These are phyloP conservation scores for Hedychridium roseum DNA, from an alignment of 2,888 invertebrate genomes.

Conservation along the genomic window DNA sequence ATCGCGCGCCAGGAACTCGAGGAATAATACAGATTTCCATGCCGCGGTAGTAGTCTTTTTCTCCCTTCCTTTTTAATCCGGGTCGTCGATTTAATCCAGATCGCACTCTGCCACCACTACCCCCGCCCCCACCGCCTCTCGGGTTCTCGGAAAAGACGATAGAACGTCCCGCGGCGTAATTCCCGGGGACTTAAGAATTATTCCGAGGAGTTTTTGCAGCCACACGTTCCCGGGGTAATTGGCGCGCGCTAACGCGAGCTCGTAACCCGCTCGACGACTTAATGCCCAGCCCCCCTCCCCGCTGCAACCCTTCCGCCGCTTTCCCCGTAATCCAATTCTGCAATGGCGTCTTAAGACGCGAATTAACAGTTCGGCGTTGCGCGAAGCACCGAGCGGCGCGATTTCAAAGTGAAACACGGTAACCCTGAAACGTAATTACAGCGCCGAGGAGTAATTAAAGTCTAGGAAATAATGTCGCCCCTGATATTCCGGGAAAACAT, in stretches of 20 bases:
- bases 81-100: no score
- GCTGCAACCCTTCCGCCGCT: not conserved
- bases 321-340: conserved; percentile 27
- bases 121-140: no score
- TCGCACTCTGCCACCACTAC: no score
- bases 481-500: no score
- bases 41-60: no score
- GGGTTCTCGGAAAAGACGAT: no score
- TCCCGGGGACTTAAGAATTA: not conserved
- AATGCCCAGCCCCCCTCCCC: conserved; percentile 12
- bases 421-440: conserved; percentile 26
- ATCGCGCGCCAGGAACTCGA: no score
- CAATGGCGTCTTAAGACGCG: conserved; percentile 25
- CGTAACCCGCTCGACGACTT: conserved; percentile 14
- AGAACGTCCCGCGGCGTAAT: not conserved
- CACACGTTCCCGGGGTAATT: conserved; percentile 10
- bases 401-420: conserved; percentile 26
- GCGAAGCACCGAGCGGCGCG: conserved; percentile 24
- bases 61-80: no score
- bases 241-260: conserved; percentile 15
- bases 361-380: conserved; percentile 28
- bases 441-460: conserved; percentile 25
- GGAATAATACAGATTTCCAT: no score
- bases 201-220: conserved; percentile 4
- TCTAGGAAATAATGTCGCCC: no score